phyloP scores from a whole-genome alignment of 1,140 invertebrate genomes.

The Neelides sp. region DNA sequence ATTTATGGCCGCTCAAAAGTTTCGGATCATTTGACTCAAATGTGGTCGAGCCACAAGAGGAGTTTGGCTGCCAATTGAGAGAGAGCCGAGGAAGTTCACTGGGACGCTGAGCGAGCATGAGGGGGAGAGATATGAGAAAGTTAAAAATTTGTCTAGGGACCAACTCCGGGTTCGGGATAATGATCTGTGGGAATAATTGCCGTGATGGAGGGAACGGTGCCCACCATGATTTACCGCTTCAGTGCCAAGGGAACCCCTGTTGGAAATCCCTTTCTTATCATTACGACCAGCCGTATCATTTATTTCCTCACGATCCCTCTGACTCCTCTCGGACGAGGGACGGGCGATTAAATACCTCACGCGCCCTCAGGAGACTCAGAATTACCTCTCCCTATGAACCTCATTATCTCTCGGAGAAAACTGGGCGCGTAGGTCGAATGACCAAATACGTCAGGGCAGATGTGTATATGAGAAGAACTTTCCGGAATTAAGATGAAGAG shows the following conservation, averaged over 20 bases:
- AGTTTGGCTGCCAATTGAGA: neutral
- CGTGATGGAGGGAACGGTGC: slow-evolving; percentile 13
- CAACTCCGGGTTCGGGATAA: slow-evolving; percentile 21
- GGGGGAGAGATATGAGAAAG: slow-evolving; percentile 8
- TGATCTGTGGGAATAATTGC: slow-evolving; percentile 30
- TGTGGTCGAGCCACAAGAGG: neutral
- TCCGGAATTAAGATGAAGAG: too few relatives aligned
- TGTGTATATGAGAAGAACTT: too few relatives aligned
- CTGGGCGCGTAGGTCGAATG: too few relatives aligned
- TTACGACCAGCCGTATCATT: slow-evolving; percentile 26
- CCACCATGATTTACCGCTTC: too few relatives aligned
- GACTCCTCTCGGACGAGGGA: too few relatives aligned
- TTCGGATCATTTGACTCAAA: slow-evolving; percentile 1
- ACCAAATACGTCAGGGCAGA: too few relatives aligned
- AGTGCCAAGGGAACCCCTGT: too few relatives aligned
- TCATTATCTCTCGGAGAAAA: too few relatives aligned
- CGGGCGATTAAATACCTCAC: too few relatives aligned
- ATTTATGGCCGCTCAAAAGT: slow-evolving; percentile 12
- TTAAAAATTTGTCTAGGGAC: slow-evolving; percentile 24
- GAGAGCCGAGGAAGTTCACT: neutral
- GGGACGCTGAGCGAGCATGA: neutral
- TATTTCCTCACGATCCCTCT: slow-evolving; percentile 13
- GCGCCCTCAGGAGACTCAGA: too few relatives aligned
- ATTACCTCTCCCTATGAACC: too few relatives aligned
- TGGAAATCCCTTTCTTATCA: slow-evolving; percentile 29